A percentile compares a stretch with the other conserved stretches of the same genome.
phyloP scores from a whole-genome alignment of 2,797 vertebrate genomes.

The Betta splendens region DNA sequence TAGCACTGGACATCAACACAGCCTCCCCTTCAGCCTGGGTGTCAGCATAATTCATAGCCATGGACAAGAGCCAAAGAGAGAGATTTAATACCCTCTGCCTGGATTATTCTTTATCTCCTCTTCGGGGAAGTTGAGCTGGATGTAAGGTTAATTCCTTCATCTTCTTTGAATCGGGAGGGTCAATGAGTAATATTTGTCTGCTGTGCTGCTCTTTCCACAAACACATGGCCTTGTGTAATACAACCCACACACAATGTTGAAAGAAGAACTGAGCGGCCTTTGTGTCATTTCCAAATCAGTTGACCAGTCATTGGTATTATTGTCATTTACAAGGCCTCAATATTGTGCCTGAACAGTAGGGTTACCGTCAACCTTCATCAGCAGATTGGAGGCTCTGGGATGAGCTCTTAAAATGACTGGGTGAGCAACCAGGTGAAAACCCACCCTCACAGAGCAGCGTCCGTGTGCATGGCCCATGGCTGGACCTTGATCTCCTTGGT shows the following conservation, averaged over 20 bases:
- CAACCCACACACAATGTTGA: slow-evolving; percentile 31
- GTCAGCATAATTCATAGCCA: slow-evolving; percentile 73
- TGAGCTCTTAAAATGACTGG: slow-evolving; percentile 39
- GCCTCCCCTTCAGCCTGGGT: slow-evolving; percentile 66
- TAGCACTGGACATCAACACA: slow-evolving; percentile 61
- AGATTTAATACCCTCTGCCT: slow-evolving; percentile 77
- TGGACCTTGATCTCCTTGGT: slow-evolving; percentile 81
- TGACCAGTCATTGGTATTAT: background rate
- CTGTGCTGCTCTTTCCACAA: slow-evolving; percentile 53
- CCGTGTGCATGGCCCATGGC: slow-evolving; percentile 70
- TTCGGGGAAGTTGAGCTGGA: slow-evolving; percentile 58
- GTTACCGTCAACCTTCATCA: slow-evolving; percentile 4
- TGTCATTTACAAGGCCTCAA: slow-evolving; percentile 18
- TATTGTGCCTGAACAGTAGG: background rate
- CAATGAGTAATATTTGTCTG: slow-evolving; percentile 60
- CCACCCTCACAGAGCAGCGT: slow-evolving; percentile 68
- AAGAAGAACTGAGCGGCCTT: slow-evolving; percentile 29
- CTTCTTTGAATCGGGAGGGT: slow-evolving; percentile 58
- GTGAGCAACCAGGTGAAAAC: slow-evolving; percentile 42
- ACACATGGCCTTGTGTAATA: slow-evolving; percentile 36
- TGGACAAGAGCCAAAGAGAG: slow-evolving; percentile 70
- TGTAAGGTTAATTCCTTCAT: slow-evolving; percentile 58
- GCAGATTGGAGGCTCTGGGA: slow-evolving; percentile 1
- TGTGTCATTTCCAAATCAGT: slow-evolving; percentile 2
- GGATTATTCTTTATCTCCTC: slow-evolving; percentile 64